Base-by-base conservation (phyloP, 2,888 invertebrate species). In the Andrena minutula region DNA sequence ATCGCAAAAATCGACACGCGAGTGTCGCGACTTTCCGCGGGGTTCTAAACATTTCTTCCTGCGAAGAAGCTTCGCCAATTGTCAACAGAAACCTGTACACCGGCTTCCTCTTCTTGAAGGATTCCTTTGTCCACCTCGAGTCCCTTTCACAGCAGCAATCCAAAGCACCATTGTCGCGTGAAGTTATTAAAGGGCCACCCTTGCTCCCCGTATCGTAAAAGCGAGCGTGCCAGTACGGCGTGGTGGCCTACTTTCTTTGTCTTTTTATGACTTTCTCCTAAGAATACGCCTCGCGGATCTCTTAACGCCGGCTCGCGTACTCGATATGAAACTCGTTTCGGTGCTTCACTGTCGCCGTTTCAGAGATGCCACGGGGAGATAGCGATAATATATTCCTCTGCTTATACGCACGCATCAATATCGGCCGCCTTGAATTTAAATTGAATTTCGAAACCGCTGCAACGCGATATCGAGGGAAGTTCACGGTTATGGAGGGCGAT, bases 241-340 rank as follows among this genome's bases (percentile, higher is more conserved):
- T 47, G 53, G 70, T 73, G 72, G 82, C 82, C 74, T 41, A 83
- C 75, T 82, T 79, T 70, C 79, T 51, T 79, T 51, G 63, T 51
- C 79, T 79, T 84, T 79, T 84, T 79, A 79, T 53, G 69, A 75
- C 82, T 82, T 77, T 82, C 79, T 23, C 78, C 74, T 47, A 61
- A 70, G 71, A 72, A 66, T 75, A 35, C 65, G 12, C 58, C 32
- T 61, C 58, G 60, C 60, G 63, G 61, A 72, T 79, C 65, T 8
- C 30, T 41, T 41, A 41, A 41, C 41, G 41, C 41, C 12, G 41
- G 41, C 41, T 41, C 4, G 30, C 5, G 16, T 30, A 28, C 3
- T 41, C 41, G 58, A 60, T 63, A 49, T 26, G 61, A 68, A n/a
- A 32, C 69, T 71, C 76, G 47, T 74, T 65, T 28, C n/a, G 51